Conservation (phyloP, 2,113 vertebrate species). For the Leucopsar rothschildi region DNA sequence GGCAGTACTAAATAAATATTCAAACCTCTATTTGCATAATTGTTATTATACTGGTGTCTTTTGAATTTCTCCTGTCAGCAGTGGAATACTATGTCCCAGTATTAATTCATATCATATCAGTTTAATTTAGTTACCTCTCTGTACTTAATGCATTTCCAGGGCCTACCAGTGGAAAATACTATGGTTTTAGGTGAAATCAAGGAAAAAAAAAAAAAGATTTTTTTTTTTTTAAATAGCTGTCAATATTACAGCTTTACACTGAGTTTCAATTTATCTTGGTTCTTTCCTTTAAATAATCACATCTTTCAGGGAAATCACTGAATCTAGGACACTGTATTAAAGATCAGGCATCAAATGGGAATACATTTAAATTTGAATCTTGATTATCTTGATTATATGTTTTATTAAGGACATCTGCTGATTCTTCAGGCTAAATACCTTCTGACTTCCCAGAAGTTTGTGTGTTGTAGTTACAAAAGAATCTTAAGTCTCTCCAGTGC, state of each 20-base stretch:
- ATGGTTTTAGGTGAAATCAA: not conserved
- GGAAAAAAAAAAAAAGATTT: not conserved
- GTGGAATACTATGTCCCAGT: not conserved
- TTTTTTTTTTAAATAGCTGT: not conserved
- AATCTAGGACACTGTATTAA: not conserved
- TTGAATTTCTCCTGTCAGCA: not conserved
- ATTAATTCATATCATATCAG: not conserved
- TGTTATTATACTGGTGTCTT: not conserved
- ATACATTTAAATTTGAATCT: not conserved
- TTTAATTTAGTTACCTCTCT: not conserved
- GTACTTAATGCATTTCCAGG: not conserved
- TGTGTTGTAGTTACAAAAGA: not conserved
- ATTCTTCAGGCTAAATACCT: not conserved
- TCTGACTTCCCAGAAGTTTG: not conserved
- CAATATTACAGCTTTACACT: not conserved
- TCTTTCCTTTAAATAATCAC: not conserved
- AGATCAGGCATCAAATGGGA: not conserved
- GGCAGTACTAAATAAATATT: not conserved
- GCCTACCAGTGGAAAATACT: not conserved
- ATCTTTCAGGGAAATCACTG: not conserved
- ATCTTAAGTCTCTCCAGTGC: not conserved
- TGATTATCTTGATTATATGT: not conserved
- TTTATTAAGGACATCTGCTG: not conserved
- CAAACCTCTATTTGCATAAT: not conserved
- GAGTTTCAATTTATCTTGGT: not conserved